Evolutionary conservation across 2,113 vertebrate species (phyloP).

Genomic region (Hippolais icterina): DNA sequence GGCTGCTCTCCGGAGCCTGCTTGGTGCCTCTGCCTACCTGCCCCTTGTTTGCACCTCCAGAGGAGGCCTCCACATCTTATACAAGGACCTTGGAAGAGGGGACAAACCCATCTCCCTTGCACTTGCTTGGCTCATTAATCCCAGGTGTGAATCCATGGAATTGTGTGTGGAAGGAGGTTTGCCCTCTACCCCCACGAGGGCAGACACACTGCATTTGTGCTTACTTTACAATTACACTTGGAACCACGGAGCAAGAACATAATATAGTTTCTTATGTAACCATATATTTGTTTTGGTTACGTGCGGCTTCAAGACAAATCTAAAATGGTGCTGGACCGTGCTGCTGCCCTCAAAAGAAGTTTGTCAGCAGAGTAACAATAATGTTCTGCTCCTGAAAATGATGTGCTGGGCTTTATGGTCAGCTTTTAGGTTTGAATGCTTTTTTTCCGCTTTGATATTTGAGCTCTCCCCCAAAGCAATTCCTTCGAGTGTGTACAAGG

Average conservation of each 20-base stretch:
- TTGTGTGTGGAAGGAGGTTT: background rate
- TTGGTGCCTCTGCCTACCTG: background rate
- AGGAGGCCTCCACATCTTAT: background rate
- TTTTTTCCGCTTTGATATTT: slow-evolving; percentile 59
- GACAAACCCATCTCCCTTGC: background rate
- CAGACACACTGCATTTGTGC: background rate
- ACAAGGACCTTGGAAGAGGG: background rate
- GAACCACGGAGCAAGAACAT: background rate
- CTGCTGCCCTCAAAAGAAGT: slow-evolving; percentile 58
- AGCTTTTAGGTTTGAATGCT: slow-evolving; percentile 28
- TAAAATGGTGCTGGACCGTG: slow-evolving; percentile 27
- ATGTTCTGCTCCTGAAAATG: slow-evolving; percentile 32
- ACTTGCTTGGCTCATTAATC: background rate
- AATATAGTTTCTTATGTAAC: slow-evolving; percentile 41
- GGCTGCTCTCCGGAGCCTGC: background rate
- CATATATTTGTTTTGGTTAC: slow-evolving; percentile 61
- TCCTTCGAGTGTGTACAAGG: background rate
- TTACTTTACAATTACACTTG: slow-evolving; percentile 52
- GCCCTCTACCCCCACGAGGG: background rate
- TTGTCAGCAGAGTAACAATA: slow-evolving; percentile 65
- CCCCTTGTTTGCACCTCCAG: background rate
- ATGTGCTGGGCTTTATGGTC: slow-evolving; percentile 59
- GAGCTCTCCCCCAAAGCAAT: slow-evolving; percentile 6
- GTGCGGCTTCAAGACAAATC: slow-evolving; percentile 10
- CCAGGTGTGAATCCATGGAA: background rate